Evolutionary conservation across 2,888 invertebrate genomes (phyloP).

Genomic region (Pandemis cinnamomeana): DNA sequence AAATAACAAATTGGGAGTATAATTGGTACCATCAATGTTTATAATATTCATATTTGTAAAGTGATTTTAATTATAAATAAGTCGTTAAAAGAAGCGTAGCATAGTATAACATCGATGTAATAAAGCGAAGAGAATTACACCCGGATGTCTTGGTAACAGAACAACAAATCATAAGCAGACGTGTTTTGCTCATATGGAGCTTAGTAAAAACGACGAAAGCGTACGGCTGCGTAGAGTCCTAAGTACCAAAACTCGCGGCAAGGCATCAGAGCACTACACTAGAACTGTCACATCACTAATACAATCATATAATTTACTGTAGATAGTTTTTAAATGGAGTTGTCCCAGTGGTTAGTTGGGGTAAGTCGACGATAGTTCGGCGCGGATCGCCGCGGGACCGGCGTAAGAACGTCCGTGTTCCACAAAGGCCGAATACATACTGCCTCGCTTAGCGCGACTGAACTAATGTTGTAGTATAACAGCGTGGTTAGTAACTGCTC

Average conservation of each 20-base stretch:
- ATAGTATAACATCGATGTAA: constrained; percentile 48
- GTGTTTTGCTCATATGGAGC: constrained; percentile 73
- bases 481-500: constrained; percentile 66
- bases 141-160: constrained; percentile 80
- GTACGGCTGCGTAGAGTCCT: constrained; percentile 55
- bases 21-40: constrained; percentile 53
- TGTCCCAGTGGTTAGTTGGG: constrained; percentile 36
- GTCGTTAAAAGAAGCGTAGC: not conserved
- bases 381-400: constrained; percentile 52
- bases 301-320: constrained; percentile 57
- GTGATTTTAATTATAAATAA: not conserved
- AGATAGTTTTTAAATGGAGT: constrained; percentile 60
- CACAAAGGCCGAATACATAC: constrained; percentile 66
- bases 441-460: constrained; percentile 45
- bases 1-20: not conserved
- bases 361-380: constrained; percentile 58
- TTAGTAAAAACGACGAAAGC: constrained; percentile 62
- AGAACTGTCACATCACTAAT: constrained; percentile 60
- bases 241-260: constrained; percentile 63
- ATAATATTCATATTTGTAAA: constrained; percentile 45
- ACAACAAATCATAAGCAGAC: constrained; percentile 79
- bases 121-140: constrained; percentile 59
- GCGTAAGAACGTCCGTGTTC: constrained; percentile 68
- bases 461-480: constrained; percentile 51
- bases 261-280: constrained; percentile 58